Percentiles rank a stretch among this genome's conserved stretches.
phyloP scores from a whole-genome alignment of 2,888 invertebrate species.

The Dromius quadrimaculatus region DNA sequence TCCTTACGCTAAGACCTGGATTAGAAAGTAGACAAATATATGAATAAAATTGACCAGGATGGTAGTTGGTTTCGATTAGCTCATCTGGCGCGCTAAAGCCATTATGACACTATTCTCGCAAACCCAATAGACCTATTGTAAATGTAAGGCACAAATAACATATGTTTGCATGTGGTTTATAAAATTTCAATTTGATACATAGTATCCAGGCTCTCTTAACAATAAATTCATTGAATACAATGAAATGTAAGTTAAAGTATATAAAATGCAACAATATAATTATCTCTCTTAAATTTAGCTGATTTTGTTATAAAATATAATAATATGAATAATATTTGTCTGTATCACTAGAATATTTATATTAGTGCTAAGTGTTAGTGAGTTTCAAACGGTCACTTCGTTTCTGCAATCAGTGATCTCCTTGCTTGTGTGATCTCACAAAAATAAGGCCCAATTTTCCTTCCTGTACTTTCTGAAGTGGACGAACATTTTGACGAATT shows the following conservation, averaged over 20 bases:
- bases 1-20: too few species aligned
- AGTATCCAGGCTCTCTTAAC: constrained; percentile 3
- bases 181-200: constrained; percentile 26
- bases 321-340: background rate
- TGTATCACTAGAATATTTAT: constrained; percentile 3
- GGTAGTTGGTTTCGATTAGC: too few species aligned
- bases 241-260: constrained; percentile 4
- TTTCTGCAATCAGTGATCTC: constrained; percentile 53
- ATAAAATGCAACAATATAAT: constrained; percentile 16
- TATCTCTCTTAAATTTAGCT: constrained; percentile 20
- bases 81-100: too few species aligned
- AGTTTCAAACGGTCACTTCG: background rate
- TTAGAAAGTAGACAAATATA: too few species aligned
- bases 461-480: constrained; percentile 62
- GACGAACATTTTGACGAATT: constrained; percentile 64
- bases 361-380: constrained; percentile 13
- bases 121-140: background rate
- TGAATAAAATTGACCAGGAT: too few species aligned
- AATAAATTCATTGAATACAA: constrained; percentile 30
- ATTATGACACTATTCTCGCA: too few species aligned
- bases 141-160: background rate
- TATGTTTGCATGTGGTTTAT: background rate
- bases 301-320: constrained; percentile 9
- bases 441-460: constrained; percentile 63
- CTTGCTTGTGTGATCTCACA: constrained; percentile 63